These are phyloP conservation scores for Drosophila malerkotliana DNA, from an alignment of 1,140 invertebrate species.

Conservation along the genomic window DNA sequence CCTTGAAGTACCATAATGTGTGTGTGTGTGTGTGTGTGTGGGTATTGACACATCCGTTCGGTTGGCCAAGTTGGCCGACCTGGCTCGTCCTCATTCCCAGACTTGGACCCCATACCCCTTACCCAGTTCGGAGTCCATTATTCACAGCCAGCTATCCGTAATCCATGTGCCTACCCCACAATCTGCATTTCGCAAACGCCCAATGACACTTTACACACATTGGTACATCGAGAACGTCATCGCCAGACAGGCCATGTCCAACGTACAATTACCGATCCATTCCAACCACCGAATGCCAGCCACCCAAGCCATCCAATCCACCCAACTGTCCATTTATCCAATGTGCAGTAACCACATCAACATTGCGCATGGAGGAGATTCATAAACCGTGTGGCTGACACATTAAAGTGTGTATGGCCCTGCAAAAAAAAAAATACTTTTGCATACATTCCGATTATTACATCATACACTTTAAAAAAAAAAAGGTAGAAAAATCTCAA, in stretches of 20 bases:
- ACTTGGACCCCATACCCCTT: not conserved
- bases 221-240: slow-evolving; percentile 1
- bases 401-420: slow-evolving; percentile 41
- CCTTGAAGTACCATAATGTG: slow-evolving; percentile 22
- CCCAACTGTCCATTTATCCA: not conserved
- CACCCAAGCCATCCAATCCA: not conserved
- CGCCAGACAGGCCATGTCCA: slow-evolving; percentile 4
- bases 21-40: too few relatives aligned
- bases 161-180: not conserved
- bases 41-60: slow-evolving; percentile 28
- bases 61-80: not conserved
- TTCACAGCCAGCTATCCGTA: not conserved
- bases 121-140: not conserved
- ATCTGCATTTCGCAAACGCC: slow-evolving; percentile 2
- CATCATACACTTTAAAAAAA: not conserved
- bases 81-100: slow-evolving; percentile 5
- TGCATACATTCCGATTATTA: not conserved
- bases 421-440: not conserved
- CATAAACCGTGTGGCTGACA: slow-evolving; percentile 35
- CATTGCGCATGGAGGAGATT: not conserved
- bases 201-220: slow-evolving; percentile 7
- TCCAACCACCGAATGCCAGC: not conserved
- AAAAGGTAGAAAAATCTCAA: too few relatives aligned
- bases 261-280: slow-evolving; percentile 1
- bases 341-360: not conserved